A percentile compares a stretch with the other conserved stretches of the same genome.
Evolutionary conservation across 1,140 invertebrate species (phyloP).

Genomic region (Sminthurinus signatus): DNA sequence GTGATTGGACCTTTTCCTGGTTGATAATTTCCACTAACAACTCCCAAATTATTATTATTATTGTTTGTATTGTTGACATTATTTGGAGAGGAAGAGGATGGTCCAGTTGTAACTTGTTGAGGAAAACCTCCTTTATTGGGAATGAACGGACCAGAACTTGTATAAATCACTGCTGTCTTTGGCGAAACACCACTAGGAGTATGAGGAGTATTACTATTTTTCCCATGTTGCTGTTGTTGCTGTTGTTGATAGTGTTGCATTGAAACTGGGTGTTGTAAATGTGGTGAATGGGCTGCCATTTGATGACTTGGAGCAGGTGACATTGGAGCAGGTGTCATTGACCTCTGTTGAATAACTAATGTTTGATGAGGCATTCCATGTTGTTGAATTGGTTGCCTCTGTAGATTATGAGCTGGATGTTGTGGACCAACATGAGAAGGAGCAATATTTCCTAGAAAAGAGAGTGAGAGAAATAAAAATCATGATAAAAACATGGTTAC

Average conservation of each 20-base stretch:
- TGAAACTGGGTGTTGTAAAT: slow-evolving; percentile 10
- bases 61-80: background rate
- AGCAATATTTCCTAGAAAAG: slow-evolving; percentile 25
- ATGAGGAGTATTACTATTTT: background rate
- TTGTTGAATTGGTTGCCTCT: slow-evolving; percentile 31
- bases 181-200: background rate
- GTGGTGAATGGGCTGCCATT: background rate
- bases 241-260: background rate
- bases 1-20: no score
- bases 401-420: slow-evolving; percentile 15
- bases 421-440: background rate
- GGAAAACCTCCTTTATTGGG: slow-evolving; percentile 6
- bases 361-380: slow-evolving; percentile 4
- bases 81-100: background rate
- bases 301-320: slow-evolving; percentile 13
- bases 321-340: slow-evolving; percentile 8
- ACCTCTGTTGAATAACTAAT: background rate
- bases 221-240: background rate
- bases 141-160: slow-evolving; percentile 9
- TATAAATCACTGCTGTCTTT: slow-evolving; percentile 18
- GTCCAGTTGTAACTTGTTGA: background rate
- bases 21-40: no score
- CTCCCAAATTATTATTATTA: no score
- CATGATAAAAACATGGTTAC: no score
- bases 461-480: no score